Base-by-base conservation (phyloP, 2,888 invertebrate species). In the Sinodicranocentrus sp. region DNA sequence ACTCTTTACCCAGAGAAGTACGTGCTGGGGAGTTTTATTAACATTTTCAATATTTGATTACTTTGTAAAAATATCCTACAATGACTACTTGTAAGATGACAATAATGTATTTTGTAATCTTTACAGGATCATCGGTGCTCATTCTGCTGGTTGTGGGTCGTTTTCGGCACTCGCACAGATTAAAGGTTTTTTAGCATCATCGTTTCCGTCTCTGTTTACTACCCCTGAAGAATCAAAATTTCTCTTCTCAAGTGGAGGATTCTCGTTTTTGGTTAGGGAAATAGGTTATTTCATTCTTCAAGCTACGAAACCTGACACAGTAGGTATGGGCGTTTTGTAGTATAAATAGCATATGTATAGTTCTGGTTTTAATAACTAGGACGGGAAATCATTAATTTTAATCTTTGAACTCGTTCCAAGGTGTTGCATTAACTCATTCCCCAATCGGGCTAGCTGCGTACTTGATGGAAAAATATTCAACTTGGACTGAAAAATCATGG, bases 361-460 rank as follows among this genome's bases (percentile, higher is more conserved):
- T 33, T 10, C 5, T 33, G 3, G 33, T 33, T 33, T n/a, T n/a
- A n/a, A n/a, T n/a, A n/a, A n/a, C n/a, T n/a, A n/a, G n/a, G n/a
- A n/a, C n/a, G n/a, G n/a, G n/a, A 10, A 33, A 33, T 33, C 33
- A 33, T 33, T 33, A 6, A 33, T 8, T 39, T 8, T 13, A 39
- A 39, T 8, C 13, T 52, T 6, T n/a, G 52, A 6, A n/a, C 52
- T 52, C n/a, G 5, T n/a, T 52, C 10, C 10, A 23, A 57, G 57
- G 57, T 5, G 91, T 93, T 0, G 94, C 92, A 0, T 90, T 97
- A 39, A 91, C 92, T 19, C 95, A 96, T 88, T 95, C 95, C 0
- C 98, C 98, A 0, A 93, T 94, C 0, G 97, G 97, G 0, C 91
- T 98, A 80, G 97, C 97, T 0, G 95, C 95, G 0, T 98, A 97